A percentile compares a stretch with the other conserved stretches of the same genome.
Evolutionary conservation across 2,888 invertebrate species (phyloP).

Genomic region (Loripinus fragilis): DNA sequence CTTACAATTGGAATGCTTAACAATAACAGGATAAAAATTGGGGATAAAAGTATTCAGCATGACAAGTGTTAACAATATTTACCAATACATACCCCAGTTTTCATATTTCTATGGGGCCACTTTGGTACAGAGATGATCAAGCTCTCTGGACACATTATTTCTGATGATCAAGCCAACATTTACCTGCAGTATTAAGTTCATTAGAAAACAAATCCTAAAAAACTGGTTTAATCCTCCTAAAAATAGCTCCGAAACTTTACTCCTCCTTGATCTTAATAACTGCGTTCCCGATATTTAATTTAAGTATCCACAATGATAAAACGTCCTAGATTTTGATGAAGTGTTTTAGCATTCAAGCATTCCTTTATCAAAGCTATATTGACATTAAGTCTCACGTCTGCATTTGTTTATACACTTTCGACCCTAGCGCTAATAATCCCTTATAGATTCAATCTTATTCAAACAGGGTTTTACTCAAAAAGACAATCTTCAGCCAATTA

Average conservation of each 20-base stretch:
- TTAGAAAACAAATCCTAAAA: background rate
- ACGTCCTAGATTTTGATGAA: conserved; percentile 17
- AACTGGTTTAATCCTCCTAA: conserved; percentile 27
- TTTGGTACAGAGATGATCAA: no score
- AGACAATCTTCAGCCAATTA: conserved; percentile 9
- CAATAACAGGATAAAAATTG: no score
- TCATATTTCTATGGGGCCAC: no score
- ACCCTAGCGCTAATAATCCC: conserved; percentile 10
- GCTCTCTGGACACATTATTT: no score
- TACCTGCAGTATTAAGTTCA: background rate
- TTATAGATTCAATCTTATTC: conserved; percentile 11
- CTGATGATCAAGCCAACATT: no score
- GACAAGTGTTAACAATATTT: no score
- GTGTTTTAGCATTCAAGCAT: conserved; percentile 13
- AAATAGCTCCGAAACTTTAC: conserved; percentile 23
- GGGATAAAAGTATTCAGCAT: no score
- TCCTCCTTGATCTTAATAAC: background rate
- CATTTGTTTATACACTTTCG: conserved; percentile 17
- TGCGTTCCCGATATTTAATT: conserved; percentile 13
- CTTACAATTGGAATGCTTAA: no score
- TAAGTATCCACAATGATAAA: conserved; percentile 15
- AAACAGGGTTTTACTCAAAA: background rate
- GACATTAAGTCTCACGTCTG: conserved; percentile 16
- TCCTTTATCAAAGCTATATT: conserved; percentile 18
- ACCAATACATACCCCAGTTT: no score